Percentiles rank a stretch among this genome's conserved stretches.
Conservation (phyloP, 2,113 vertebrate species). For the Microcebus jonahi region DNA sequence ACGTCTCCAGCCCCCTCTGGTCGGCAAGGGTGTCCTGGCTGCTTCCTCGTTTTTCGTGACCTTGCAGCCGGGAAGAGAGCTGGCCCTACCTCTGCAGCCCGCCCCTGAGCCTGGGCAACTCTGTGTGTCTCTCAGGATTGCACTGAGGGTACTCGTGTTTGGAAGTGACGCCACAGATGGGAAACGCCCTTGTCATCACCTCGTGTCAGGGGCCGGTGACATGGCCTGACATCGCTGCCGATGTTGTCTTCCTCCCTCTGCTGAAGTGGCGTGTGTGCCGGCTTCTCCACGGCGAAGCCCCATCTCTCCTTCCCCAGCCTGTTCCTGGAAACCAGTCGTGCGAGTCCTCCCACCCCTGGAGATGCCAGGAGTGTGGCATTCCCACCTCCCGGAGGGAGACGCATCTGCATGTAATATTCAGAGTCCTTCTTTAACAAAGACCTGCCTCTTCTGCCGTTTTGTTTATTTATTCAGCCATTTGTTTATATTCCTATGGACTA, state of each 20-base stretch:
- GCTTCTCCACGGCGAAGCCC: accelerated
- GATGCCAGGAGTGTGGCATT: accelerated
- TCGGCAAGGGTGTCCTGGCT: too few species aligned
- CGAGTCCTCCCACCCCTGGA: accelerated
- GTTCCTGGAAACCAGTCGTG: accelerated
- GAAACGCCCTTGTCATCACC: accelerated
- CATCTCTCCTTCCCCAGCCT: accelerated
- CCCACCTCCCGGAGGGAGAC: accelerated
- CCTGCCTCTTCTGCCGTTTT: not conserved
- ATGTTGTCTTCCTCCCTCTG: accelerated
- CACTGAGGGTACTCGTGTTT: accelerated
- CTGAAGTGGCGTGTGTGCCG: accelerated
- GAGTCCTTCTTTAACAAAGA: not conserved
- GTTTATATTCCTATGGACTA: not conserved
- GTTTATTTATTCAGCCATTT: not conserved
- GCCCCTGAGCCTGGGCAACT: accelerated
- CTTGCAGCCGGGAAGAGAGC: accelerated
- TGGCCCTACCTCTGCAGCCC: accelerated
- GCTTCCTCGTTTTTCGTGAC: accelerated
- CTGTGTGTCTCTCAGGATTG: accelerated
- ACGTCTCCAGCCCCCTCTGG: accelerated
- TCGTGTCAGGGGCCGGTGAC: accelerated
- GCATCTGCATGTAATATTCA: accelerated
- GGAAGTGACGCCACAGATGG: accelerated
- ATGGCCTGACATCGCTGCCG: accelerated